Evolutionary conservation across 1,140 invertebrate genomes (phyloP).

Genomic region (Drosophila auraria): DNA sequence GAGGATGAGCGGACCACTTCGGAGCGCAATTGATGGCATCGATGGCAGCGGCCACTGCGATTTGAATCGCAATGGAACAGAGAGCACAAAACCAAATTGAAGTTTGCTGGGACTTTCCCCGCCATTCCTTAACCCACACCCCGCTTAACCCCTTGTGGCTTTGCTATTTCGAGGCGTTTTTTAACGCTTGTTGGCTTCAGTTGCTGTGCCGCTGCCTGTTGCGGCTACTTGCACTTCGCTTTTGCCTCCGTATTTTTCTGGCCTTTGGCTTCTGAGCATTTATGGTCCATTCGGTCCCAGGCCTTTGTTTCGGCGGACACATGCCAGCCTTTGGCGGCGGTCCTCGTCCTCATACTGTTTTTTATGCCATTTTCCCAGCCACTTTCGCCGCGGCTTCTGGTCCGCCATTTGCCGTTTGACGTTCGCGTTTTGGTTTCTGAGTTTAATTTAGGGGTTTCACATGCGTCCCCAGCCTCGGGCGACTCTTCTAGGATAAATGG

Average conservation of each 20-base stretch:
- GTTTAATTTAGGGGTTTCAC: conserved; percentile 73
- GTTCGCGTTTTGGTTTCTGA: conserved; percentile 36
- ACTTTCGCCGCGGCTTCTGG: conserved; percentile 38
- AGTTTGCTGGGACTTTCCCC: conserved; percentile 58
- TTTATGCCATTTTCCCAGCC: conserved; percentile 28
- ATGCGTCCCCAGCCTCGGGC: conserved; percentile 49
- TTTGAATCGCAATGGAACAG: conserved; percentile 77
- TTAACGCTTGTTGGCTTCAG: conserved; percentile 69
- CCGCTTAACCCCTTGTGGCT: conserved; percentile 24
- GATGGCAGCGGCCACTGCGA: conserved; percentile 64
- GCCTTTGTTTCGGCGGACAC: conserved; percentile 42
- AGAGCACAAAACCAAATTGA: conserved; percentile 73
- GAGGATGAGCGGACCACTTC: not conserved
- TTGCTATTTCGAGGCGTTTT: conserved; percentile 43
- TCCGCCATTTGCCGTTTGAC: conserved; percentile 43
- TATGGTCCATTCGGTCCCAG: conserved; percentile 17
- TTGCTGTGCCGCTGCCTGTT: conserved; percentile 58
- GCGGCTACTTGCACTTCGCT: conserved; percentile 49
- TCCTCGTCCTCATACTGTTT: conserved; percentile 5
- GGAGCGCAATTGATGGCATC: conserved; percentile 72
- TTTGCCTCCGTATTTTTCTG: conserved; percentile 33
- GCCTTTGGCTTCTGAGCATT: conserved; percentile 60
- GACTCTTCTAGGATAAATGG: conserved; percentile 1
- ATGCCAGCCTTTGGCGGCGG: conserved; percentile 20
- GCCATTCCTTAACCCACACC: not conserved